phyloP scores from a whole-genome alignment of 92 coral and sea anemone species.

The Montipora capitata region DNA sequence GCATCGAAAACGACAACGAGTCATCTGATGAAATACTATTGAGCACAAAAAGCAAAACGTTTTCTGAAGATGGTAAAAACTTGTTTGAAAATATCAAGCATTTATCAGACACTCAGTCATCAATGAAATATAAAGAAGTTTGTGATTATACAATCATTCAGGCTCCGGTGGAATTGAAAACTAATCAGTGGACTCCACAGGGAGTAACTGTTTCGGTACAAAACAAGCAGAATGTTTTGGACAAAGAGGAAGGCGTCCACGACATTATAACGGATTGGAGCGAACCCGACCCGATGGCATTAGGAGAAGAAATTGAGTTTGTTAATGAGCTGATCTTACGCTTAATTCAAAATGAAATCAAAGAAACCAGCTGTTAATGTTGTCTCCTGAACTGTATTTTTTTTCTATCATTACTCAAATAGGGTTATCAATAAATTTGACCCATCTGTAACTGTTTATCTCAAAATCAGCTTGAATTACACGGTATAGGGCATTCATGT shows the following conservation, averaged over 20 bases:
- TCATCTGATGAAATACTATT: neutral
- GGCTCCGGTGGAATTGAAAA: neutral
- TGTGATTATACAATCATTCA: neutral
- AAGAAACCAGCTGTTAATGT: slow-evolving; percentile 32
- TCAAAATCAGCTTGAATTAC: no score
- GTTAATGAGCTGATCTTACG: neutral
- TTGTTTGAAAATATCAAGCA: neutral
- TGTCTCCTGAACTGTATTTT: neutral
- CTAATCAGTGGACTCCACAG: neutral
- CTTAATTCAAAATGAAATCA: slow-evolving; percentile 9
- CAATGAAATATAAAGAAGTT: neutral
- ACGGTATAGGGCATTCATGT: no score
- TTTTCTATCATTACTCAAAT: neutral
- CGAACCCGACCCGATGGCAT: no score
- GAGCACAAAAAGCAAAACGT: neutral
- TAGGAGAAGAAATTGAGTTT: neutral
- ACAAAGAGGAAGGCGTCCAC: neutral
- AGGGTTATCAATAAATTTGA: neutral
- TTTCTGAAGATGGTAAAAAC: neutral
- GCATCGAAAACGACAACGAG: neutral
- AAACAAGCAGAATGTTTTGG: neutral
- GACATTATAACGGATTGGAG: neutral
- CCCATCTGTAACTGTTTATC: no score
- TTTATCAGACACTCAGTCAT: neutral
- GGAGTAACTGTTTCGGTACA: neutral